Evolutionary conservation across 2,888 invertebrate genomes (phyloP).

Genomic region (Keiferia lycopersicella): DNA sequence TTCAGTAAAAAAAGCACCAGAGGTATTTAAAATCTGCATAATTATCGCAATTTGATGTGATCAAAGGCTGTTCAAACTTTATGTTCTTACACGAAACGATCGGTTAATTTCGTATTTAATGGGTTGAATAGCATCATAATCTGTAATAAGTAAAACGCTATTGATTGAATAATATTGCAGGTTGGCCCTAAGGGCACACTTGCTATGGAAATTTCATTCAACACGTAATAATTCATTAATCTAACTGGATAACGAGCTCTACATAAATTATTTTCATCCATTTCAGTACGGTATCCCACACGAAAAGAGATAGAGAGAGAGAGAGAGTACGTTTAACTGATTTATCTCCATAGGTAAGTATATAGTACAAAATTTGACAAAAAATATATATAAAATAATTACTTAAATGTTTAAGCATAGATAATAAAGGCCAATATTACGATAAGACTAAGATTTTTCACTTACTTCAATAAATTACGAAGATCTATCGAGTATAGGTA

Average conservation of each 20-base stretch:
- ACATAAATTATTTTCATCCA: not conserved
- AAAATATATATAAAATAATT: no score
- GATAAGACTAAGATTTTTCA: no score
- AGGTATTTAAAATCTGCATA: not conserved
- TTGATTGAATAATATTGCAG: slow-evolving; percentile 15
- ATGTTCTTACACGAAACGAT: not conserved
- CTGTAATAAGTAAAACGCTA: slow-evolving; percentile 12
- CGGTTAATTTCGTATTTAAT: not conserved
- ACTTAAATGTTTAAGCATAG: no score
- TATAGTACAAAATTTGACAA: no score
- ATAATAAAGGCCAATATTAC: no score
- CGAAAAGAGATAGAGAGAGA: no score
- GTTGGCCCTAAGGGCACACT: slow-evolving; percentile 30
- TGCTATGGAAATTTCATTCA: slow-evolving; percentile 37
- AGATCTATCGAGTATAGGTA: no score
- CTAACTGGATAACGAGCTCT: not conserved
- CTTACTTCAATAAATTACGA: no score
- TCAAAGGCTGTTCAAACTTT: not conserved
- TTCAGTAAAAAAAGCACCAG: no score
- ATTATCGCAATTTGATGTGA: not conserved
- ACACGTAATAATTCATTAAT: slow-evolving; percentile 39
- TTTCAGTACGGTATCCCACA: no score
- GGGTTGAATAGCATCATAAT: slow-evolving; percentile 12
- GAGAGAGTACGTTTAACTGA: no score
- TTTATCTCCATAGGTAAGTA: no score